Conservation (phyloP, 2,797 vertebrate species). For the Aerospiza tachiro region DNA sequence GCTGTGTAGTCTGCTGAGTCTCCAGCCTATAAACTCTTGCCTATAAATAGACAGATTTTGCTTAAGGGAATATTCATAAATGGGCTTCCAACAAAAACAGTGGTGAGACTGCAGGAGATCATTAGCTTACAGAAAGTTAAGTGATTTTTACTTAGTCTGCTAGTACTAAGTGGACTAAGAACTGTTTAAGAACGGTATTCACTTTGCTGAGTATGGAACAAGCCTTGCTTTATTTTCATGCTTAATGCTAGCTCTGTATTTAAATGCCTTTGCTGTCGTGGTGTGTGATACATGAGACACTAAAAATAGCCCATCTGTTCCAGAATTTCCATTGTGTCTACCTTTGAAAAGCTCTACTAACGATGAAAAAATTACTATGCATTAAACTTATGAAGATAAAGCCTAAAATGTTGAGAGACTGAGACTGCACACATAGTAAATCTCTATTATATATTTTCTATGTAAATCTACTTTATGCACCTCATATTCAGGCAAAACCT, state of each 20-base stretch:
- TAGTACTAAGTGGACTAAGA: not conserved
- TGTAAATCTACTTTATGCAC: not conserved
- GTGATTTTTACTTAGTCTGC: not conserved
- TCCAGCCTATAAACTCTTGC: not conserved
- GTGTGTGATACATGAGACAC: not conserved
- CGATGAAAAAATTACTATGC: not conserved
- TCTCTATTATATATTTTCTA: not conserved
- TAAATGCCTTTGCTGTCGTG: conserved; percentile 5
- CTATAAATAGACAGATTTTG: not conserved
- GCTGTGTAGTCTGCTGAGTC: not conserved
- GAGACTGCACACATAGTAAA: not conserved
- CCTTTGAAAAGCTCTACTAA: conserved; percentile 25
- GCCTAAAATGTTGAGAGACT: not conserved
- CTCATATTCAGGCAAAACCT: not conserved
- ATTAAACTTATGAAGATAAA: not conserved
- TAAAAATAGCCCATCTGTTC: not conserved
- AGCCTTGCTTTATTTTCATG: conserved; percentile 33
- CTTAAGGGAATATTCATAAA: conserved; percentile 10
- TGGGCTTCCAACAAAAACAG: conserved; percentile 15
- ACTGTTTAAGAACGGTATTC: not conserved
- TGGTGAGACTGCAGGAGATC: not conserved
- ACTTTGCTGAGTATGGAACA: not conserved
- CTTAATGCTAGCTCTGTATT: conserved; percentile 23
- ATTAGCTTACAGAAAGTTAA: not conserved
- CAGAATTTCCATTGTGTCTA: conserved; percentile 1